phyloP scores from a whole-genome alignment of 2,888 invertebrate genomes.

The Nemotelus nigrinus region DNA sequence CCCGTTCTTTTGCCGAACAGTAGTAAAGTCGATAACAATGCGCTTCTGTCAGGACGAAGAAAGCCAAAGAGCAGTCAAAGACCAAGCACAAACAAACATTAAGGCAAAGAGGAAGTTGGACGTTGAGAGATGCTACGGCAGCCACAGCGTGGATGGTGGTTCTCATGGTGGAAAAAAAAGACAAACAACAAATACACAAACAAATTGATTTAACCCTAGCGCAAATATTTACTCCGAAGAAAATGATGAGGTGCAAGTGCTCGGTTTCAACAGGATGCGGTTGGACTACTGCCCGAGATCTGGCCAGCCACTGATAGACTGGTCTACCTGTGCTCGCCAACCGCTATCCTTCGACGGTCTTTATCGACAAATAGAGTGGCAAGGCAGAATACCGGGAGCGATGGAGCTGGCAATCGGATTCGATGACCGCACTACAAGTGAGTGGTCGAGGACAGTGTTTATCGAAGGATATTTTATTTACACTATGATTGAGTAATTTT shows the following conservation, averaged over 20 bases:
- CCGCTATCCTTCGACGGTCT: background rate
- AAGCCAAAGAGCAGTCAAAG: slow-evolving; percentile 14
- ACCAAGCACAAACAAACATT: slow-evolving; percentile 14
- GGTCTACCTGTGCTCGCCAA: background rate
- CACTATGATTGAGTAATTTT: background rate
- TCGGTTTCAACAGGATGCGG: slow-evolving; percentile 28
- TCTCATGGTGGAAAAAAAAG: slow-evolving; percentile 53
- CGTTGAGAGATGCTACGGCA: background rate
- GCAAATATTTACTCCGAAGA: slow-evolving; percentile 48
- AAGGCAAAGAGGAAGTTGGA: background rate
- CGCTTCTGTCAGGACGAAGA: slow-evolving; percentile 2
- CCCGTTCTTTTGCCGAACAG: background rate
- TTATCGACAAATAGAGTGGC: background rate
- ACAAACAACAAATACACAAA: slow-evolving; percentile 50
- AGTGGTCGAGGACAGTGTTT: background rate
- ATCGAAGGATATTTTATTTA: background rate
- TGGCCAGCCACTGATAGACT: slow-evolving; percentile 8
- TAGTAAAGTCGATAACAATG: slow-evolving; percentile 2
- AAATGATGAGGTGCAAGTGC: slow-evolving; percentile 21
- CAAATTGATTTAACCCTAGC: slow-evolving; percentile 50
- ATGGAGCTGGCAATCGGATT: background rate
- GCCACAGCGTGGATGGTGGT: background rate
- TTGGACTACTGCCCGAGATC: slow-evolving; percentile 1
- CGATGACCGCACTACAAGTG: background rate
- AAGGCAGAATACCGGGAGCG: background rate